Conservation (phyloP, 1,140 invertebrate genomes). For the Diachasma alloeum region DNA sequence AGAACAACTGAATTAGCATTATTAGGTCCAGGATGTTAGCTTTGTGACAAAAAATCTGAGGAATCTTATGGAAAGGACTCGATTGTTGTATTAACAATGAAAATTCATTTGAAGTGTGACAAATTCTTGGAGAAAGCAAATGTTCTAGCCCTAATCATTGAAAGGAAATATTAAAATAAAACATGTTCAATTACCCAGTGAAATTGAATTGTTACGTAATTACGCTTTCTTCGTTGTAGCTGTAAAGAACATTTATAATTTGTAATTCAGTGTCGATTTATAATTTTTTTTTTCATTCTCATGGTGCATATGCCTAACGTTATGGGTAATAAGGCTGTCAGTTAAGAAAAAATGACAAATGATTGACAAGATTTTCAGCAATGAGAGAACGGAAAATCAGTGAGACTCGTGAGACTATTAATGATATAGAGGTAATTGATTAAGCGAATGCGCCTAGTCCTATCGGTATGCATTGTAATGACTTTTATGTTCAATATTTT, state of each 20-base stretch:
- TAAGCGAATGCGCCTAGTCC: neutral
- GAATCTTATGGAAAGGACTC: neutral
- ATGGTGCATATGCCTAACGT: constrained; percentile 1
- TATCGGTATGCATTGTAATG: neutral
- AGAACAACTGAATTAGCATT: neutral
- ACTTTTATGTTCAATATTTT: neutral
- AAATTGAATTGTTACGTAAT: constrained; percentile 1
- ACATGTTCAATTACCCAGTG: neutral
- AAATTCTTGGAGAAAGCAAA: neutral
- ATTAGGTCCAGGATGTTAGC: neutral
- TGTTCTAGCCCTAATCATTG: neutral
- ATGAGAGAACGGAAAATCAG: constrained; percentile 1
- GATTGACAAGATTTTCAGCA: neutral
- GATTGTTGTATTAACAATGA: neutral
- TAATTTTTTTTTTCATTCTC: neutral
- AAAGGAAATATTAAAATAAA: neutral
- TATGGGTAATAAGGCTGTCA: neutral
- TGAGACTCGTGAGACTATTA: neutral
- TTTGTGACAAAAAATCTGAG: neutral
- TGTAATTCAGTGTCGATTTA: neutral
- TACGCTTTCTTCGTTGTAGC: neutral
- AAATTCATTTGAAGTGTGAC: neutral
- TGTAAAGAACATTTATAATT: neutral
- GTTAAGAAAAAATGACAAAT: neutral
- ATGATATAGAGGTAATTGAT: neutral